phyloP scores from a whole-genome alignment of 2,888 invertebrate species.

The Galerucella nymphaeae region DNA sequence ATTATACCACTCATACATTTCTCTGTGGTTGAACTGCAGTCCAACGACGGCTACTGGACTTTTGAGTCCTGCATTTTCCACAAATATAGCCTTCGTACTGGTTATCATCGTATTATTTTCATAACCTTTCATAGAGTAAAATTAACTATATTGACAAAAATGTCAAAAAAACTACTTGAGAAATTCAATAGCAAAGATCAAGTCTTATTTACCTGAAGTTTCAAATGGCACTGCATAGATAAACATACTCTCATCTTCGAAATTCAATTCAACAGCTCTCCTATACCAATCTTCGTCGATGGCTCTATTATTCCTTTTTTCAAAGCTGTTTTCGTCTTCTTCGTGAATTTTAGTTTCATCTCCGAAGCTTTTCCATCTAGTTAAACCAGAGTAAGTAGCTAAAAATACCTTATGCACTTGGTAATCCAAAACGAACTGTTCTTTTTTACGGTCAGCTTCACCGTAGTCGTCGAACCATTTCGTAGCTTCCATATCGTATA shows the following conservation, averaged over 20 bases:
- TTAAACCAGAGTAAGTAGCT: slow-evolving; percentile 89
- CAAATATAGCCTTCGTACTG: slow-evolving; percentile 84
- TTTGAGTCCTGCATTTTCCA: slow-evolving; percentile 68
- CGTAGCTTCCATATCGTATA: slow-evolving; percentile 58
- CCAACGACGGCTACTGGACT: slow-evolving; percentile 78
- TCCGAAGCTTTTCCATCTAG: slow-evolving; percentile 76
- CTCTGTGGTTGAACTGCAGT: slow-evolving; percentile 84
- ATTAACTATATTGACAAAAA: too few species aligned
- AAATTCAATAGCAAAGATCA: background rate
- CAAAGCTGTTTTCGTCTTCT: slow-evolving; percentile 65
- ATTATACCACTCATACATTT: slow-evolving; percentile 80
- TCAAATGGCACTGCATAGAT: slow-evolving; percentile 83
- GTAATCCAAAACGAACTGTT: slow-evolving; percentile 43
- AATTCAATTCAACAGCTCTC: slow-evolving; percentile 86
- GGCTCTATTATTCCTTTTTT: slow-evolving; percentile 71
- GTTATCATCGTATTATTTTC: slow-evolving; percentile 78
- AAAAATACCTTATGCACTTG: slow-evolving; percentile 73
- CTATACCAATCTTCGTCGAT: slow-evolving; percentile 92
- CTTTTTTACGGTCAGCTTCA: slow-evolving; percentile 45
- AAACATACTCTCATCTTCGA: slow-evolving; percentile 79
- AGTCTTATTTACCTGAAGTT: slow-evolving; percentile 60
- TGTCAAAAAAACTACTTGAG: background rate
- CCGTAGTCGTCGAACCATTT: slow-evolving; percentile 56
- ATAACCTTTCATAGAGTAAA: slow-evolving; percentile 49
- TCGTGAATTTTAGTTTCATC: slow-evolving; percentile 46